phyloP scores from a whole-genome alignment of 30 jellyfish, hydroid and myxozoan genomes.

The Phacellophora camtschatica region DNA sequence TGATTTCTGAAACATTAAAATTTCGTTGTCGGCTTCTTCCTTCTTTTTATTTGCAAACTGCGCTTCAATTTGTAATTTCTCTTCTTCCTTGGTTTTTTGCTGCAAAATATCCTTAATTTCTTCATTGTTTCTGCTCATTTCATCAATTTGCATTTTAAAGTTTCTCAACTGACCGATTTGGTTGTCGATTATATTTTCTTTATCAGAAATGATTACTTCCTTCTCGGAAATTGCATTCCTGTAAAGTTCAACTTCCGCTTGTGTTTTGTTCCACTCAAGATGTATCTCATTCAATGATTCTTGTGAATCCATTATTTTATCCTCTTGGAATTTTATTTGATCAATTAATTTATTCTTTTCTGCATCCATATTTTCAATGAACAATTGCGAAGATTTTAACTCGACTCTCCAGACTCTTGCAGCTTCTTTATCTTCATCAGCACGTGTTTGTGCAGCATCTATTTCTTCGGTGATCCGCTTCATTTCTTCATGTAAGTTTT shows the following conservation, averaged over 20 bases:
- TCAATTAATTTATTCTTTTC: background rate
- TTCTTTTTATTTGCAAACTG: background rate
- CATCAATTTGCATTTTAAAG: background rate
- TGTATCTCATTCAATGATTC: background rate
- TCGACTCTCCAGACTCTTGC: background rate
- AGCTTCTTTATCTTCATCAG: background rate
- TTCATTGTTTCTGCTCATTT: background rate
- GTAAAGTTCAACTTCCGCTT: background rate
- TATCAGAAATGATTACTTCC: constrained; percentile 3
- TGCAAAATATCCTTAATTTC: background rate
- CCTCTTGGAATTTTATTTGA: background rate
- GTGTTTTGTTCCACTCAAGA: background rate
- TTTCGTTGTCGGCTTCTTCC: background rate
- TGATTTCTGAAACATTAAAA: constrained; percentile 22
- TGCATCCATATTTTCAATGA: background rate
- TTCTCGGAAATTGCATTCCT: background rate
- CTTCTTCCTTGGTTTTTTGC: background rate
- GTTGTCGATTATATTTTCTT: background rate
- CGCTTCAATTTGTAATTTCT: background rate
- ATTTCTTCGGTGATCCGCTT: background rate
- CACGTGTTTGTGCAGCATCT: background rate
- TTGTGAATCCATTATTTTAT: background rate
- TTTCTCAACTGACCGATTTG: background rate
- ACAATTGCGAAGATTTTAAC: background rate
- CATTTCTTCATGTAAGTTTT: background rate